Conservation (phyloP, 1,140 invertebrate species). For the Galendromus occidentalis region DNA sequence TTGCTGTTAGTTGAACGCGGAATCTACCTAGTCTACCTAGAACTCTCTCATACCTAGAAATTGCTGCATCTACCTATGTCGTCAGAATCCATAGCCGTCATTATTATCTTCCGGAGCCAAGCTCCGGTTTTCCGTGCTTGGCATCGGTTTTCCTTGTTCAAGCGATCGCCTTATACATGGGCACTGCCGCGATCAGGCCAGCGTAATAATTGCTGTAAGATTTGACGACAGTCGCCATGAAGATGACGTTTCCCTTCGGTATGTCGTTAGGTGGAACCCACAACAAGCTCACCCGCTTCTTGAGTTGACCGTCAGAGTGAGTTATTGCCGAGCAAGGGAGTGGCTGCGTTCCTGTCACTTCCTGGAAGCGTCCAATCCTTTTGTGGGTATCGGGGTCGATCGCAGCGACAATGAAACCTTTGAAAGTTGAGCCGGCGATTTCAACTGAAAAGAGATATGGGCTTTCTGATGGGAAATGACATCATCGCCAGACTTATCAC, state of each 20-base stretch:
- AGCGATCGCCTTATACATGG: neutral
- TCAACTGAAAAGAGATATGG: slow-evolving; percentile 18
- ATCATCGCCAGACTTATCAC: too few species aligned
- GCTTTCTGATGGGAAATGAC: too few species aligned
- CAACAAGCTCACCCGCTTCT: slow-evolving; percentile 17
- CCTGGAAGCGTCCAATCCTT: slow-evolving; percentile 17
- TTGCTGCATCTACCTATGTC: too few species aligned
- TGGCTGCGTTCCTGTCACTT: slow-evolving; percentile 18
- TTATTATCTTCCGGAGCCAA: too few species aligned
- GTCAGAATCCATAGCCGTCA: too few species aligned
- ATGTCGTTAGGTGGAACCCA: slow-evolving; percentile 18
- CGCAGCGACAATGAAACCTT: slow-evolving; percentile 19
- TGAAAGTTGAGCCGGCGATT: slow-evolving; percentile 17
- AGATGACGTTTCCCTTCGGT: slow-evolving; percentile 18
- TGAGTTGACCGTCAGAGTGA: slow-evolving; percentile 16
- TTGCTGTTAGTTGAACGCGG: too few species aligned
- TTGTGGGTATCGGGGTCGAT: slow-evolving; percentile 19
- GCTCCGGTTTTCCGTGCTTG: too few species aligned
- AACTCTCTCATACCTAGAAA: too few species aligned
- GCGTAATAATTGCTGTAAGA: neutral
- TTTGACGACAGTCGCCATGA: slow-evolving; percentile 15
- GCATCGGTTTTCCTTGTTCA: neutral
- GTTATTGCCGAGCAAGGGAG: slow-evolving; percentile 20
- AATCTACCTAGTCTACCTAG: too few species aligned
- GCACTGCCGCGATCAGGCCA: neutral